Evolutionary conservation across 30 jellyfish, hydroid and myxozoan genomes (phyloP).

Genomic region (Sanderia malayensis): DNA sequence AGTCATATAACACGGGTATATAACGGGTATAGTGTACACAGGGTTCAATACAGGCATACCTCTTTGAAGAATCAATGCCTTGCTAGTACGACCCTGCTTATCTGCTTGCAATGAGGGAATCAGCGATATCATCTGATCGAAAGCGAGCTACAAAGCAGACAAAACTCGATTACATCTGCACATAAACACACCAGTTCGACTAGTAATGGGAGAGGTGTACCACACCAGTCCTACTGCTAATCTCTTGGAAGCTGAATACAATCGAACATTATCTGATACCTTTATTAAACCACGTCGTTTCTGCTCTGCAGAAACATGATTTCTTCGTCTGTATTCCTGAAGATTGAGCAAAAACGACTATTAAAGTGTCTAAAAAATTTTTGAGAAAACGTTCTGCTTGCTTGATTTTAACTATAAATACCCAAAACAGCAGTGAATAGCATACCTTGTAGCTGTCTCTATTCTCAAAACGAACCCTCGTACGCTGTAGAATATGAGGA

Average conservation of each 20-base stretch:
- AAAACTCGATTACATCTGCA: background rate
- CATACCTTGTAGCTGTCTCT: constrained; percentile 51
- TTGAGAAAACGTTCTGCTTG: background rate
- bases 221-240: background rate
- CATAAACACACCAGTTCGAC: background rate
- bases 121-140: constrained; percentile 79
- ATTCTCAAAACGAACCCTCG: constrained; percentile 44
- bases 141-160: constrained; percentile 66
- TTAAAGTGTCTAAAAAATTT: background rate
- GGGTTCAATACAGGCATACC: constrained; percentile 23
- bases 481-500: constrained; percentile 29
- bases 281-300: constrained; percentile 83
- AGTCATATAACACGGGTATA: too few species aligned
- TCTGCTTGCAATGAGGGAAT: constrained; percentile 59
- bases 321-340: constrained; percentile 83
- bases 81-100: constrained; percentile 71
- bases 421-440: background rate
- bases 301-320: constrained; percentile 93
- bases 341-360: background rate
- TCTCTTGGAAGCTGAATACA: background rate
- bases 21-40: too few species aligned
- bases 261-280: constrained; percentile 11
- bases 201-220: background rate
- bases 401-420: background rate
- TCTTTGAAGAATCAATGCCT: constrained; percentile 81